These are phyloP conservation scores for Epinephelus lanceolatus DNA, from an alignment of 2,113 vertebrate genomes.

Conservation along the genomic window DNA sequence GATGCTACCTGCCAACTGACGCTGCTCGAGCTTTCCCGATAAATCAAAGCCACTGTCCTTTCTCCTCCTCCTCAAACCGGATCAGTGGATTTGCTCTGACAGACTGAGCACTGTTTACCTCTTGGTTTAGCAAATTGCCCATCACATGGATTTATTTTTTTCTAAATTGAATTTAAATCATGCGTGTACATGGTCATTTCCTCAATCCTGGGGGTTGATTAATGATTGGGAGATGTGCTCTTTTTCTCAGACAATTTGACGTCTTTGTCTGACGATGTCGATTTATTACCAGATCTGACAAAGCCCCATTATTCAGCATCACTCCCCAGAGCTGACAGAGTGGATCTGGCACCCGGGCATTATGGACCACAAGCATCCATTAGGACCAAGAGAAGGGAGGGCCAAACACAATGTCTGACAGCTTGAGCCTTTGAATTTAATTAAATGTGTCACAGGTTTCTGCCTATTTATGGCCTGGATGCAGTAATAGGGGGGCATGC, in stretches of 20 bases:
- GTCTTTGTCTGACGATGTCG: conserved; percentile 22
- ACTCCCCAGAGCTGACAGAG: conserved; percentile 42
- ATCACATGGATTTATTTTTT: conserved; percentile 25
- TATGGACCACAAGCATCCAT: conserved; percentile 72
- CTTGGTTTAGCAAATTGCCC: conserved; percentile 28
- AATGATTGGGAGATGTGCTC: conserved; percentile 16
- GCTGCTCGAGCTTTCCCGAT: not conserved
- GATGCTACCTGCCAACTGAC: conserved; percentile 46
- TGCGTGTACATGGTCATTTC: conserved; percentile 8
- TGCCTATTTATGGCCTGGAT: conserved; percentile 66
- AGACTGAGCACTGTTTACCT: conserved; percentile 35
- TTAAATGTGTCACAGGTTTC: conserved; percentile 74
- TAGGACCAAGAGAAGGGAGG: conserved; percentile 48
- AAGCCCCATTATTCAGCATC: conserved; percentile 55
- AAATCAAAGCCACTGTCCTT: conserved; percentile 9
- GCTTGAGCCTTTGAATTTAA: conserved; percentile 71
- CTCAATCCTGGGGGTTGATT: conserved; percentile 10
- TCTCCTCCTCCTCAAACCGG: conserved; percentile 14
- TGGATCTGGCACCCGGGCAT: conserved; percentile 46
- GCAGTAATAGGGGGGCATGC: conserved; percentile 38
- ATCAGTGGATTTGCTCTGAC: conserved; percentile 36
- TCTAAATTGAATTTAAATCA: conserved; percentile 24
- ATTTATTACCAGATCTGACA: conserved; percentile 56
- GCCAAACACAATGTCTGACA: conserved; percentile 62
- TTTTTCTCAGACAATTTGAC: conserved; percentile 43